Base-by-base conservation (phyloP, 2,113 vertebrate species). In the Limnothrissa miodon region DNA sequence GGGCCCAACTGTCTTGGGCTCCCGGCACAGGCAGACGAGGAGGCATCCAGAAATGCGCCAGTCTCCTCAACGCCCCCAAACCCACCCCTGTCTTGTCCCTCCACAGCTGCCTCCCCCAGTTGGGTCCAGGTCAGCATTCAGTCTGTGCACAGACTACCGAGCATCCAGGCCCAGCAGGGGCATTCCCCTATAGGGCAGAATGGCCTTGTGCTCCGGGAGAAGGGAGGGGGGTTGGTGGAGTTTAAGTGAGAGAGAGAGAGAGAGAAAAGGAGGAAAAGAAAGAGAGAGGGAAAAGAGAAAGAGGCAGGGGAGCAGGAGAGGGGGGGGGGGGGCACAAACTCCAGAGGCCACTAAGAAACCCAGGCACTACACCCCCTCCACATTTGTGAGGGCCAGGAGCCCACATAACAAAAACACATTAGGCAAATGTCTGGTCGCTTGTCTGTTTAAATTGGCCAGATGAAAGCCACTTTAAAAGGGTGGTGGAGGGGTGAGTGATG, bases 321-420 rank as follows among this genome's bases (percentile, higher is more conserved):
- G 45, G 33, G 79, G 83, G n/a, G 83, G 80, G 85, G 83, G 79
- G 78, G 78, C 79, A 83, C 42, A 42, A 42, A 86, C 66, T 74
- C 25, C 85, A 83, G 82, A 83, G 85, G 85, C 81, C 83, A 83
- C 29, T 66, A 66, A 66, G 59, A 25, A 66, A 59, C 56, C 56
- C n/a, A 21, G 44, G 79, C 42, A 59, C 82, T 46, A 44, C 92
- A 90, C 87, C 90, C 78, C 82, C 90, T 86, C 90, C 91, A 93
- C 94, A 92, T 93, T 93, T 93, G 92, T 88, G 90, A 91, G 92
- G 93, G 66, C 91, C 90, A 88, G 90, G 88, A 93, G 92, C 91
- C 93, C 92, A 92, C 92, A 92, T 93, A 94, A 94, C 92, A 94
- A 95, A 95, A 95, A 95, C 93, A 94, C 92, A 94, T 94, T 94